Evolutionary conservation across 2,113 vertebrate genomes (phyloP), one percentile per base, ranked within the genome.

Genomic region (Ammodytes marinus): DNA sequence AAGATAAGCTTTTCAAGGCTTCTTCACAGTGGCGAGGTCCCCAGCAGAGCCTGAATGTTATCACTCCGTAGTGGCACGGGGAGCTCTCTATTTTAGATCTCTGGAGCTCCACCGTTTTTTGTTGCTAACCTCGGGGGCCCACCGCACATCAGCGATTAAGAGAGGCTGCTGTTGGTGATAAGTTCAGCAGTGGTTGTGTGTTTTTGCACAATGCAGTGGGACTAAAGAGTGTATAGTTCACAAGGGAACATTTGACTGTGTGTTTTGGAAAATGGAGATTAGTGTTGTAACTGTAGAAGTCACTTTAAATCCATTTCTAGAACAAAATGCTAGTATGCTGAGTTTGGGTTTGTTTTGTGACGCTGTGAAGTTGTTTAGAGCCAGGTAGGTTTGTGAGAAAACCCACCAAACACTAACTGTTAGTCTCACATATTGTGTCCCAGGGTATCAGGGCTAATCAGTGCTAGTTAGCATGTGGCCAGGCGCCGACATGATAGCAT

Each of bases 1-100:
- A 78, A 88, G 91, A 94, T 94, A 94, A 94, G 93, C 91, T 76
- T 77, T 79, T 66, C 86, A 91, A 92, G 93, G 89, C 86, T 84
- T 86, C 87, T 91, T 93, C 89, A 90, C 88, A 82, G 89, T 65
- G 78, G 74, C 72, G 66, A 90, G 85, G 71, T 92, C 86, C 82
- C 81, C 88, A 79, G 69, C 82, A 80, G 84, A 91, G 88, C 74
- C 74, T 92, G 86, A 93, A 92, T 89, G 85, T 92, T 92, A 93
- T 92, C 91, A 35, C 85, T 84, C 73, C 58, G 10, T 82, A 76
- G 85, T 64, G 84, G 84, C 86, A 77, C 8, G 19, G 86, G 77
- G 59, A 91, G 85, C 90, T 85, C 79, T 91, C 84, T 82, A 80
- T 91, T 91, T 92, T 75, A 89, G 85, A 92, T 90, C 90, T 88